Base-by-base conservation (phyloP, 2,113 vertebrate genomes). In the Muntiacus muntjak region DNA sequence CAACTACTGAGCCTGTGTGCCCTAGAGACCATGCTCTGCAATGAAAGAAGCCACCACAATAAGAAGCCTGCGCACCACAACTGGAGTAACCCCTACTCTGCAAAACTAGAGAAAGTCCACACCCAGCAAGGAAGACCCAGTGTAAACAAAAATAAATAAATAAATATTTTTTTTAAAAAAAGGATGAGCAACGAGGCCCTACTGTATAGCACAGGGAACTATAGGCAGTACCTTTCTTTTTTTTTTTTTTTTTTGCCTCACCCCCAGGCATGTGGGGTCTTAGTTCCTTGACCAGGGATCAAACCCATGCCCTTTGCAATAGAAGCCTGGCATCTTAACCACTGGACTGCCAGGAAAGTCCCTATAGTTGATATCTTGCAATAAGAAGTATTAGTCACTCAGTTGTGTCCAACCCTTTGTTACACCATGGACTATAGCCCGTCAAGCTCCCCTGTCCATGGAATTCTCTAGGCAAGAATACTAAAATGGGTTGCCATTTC, bases 61-160 rank as follows among this genome's bases (percentile, higher is more conserved):
- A 12, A 36, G n/a, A 40, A 74, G 36, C 67, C 67, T 74, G 67
- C 0, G 1, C 36, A 40, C 67, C 0, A 0, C 10, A 74, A 74
- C 21, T 25, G 12, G 67, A 40, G 57, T 58, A 58, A 58, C 57
- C 25, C 57, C 57, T 25, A 26, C 57, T 58, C 25, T 25, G 25
- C 57, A 58, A 58, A 58, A 71, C n/a, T 40, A 40, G 67, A 54
- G 52, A 23, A 71, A 23, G 10, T 74, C n/a, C 12, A 10, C 36
- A 25, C 67, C 36, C 67, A 74, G 67, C 21, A 74, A 3, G 2
- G n/a, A 40, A 74, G 67, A 74, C 67, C 67, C 36, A 74, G 5
- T 0, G 0, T 2, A 40, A 74, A 11, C 67, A 74, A 40, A 40
- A 40, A 13, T 25, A 40, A 25, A 40, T 36, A 71, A 36, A 40